These are phyloP conservation scores for Cheilosia urbana DNA, from an alignment of 2,888 invertebrate species.

Conservation along the genomic window DNA sequence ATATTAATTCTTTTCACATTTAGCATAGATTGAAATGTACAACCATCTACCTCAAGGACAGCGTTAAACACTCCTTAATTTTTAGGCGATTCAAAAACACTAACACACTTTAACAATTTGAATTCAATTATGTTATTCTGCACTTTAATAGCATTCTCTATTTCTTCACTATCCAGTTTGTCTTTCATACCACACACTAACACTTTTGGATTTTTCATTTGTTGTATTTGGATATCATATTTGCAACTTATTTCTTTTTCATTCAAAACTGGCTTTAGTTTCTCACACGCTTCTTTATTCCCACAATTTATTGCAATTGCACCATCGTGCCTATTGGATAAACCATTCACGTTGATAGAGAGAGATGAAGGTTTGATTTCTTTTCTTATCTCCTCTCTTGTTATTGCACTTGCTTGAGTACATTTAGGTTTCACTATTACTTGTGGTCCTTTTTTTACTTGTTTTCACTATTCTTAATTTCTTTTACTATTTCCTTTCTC, in stretches of 20 bases:
- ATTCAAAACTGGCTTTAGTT: neutral
- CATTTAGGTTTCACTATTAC: constrained; percentile 5
- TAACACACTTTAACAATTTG: neutral
- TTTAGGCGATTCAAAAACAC: constrained; percentile 25
- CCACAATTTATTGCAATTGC: neutral
- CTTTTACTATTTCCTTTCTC: no score
- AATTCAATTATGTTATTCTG: neutral
- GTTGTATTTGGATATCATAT: constrained; percentile 26
- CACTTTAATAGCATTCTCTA: constrained; percentile 17
- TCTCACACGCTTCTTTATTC: no score
- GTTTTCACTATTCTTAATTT: no score
- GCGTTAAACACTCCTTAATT: constrained; percentile 20
- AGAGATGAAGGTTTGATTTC: no score
- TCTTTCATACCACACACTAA: constrained; percentile 31
- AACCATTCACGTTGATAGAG: no score
- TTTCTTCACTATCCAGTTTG: constrained; percentile 12
- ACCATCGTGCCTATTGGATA: neutral
- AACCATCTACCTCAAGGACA: constrained; percentile 13
- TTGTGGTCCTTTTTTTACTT: constrained; percentile 5
- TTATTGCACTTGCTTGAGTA: neutral
- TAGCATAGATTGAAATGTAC: constrained; percentile 47
- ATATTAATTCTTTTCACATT: constrained; percentile 44
- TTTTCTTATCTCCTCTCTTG: neutral
- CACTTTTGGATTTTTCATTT: constrained; percentile 23
- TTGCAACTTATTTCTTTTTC: constrained; percentile 26